These are phyloP conservation scores for Heteractis magnifica DNA, from an alignment of 92 coral and sea anemone species.

Conservation along the genomic window DNA sequence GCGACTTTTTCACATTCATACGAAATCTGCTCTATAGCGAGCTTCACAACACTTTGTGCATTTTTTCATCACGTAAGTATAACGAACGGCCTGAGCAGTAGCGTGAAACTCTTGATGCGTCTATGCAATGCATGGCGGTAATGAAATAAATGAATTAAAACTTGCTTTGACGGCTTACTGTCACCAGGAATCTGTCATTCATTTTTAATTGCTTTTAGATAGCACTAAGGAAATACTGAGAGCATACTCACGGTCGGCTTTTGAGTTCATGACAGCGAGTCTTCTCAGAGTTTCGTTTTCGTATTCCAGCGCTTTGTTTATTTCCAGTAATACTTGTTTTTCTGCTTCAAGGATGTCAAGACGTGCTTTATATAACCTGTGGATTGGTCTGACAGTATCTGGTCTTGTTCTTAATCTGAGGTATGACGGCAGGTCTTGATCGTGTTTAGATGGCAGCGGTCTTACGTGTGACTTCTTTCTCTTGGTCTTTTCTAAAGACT, in stretches of 20 bases:
- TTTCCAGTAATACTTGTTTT: constrained; percentile 23
- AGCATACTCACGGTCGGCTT: constrained; percentile 22
- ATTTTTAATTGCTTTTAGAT: too few species aligned
- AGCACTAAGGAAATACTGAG: too few species aligned
- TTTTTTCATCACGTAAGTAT: too few species aligned
- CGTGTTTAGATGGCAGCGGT: neutral
- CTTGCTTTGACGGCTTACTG: too few species aligned
- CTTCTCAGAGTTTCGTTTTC: constrained; percentile 38
- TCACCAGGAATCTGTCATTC: too few species aligned
- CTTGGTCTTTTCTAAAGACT: neutral
- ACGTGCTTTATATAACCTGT: constrained; percentile 11
- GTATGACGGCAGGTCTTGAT: neutral
- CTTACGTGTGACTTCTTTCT: neutral
- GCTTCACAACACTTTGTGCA: too few species aligned
- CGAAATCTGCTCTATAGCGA: too few species aligned
- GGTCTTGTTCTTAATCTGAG: neutral
- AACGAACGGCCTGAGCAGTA: too few species aligned
- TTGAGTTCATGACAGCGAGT: constrained; percentile 17
- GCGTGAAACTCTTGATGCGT: too few species aligned
- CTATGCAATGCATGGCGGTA: too few species aligned
- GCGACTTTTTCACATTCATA: too few species aligned
- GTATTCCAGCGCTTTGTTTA: constrained; percentile 22
- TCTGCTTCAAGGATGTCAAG: constrained; percentile 25
- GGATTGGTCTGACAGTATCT: neutral
- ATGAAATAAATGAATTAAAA: too few species aligned